Base-by-base conservation (phyloP, 2,888 invertebrate species). In the Thyatira batis region DNA sequence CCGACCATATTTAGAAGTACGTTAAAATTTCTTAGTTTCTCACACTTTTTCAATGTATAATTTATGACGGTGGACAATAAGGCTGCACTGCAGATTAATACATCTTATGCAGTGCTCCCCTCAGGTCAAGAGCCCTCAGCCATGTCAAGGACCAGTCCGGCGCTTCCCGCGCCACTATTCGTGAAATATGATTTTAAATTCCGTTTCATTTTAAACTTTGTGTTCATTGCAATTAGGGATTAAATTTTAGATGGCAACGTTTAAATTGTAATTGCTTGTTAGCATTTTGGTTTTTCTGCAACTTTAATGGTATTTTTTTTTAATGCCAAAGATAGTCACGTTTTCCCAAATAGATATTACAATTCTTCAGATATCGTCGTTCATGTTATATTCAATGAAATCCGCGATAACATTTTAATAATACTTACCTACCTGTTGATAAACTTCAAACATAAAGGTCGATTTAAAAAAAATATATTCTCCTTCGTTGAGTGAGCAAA, bases 111-210 rank as follows among this genome's bases (percentile, higher is more conserved):
- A 59, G 52, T 51, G 60, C 63, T 60, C 57, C 58, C 60, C 46
- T 53, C 63, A 46, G 66, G 65, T 67, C 65, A 63, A 74, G 67
- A 54, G 62, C 58, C 55, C 55, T 59, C 61, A 51, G 48, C 44
- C 55, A 55, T 69, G 71, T 66, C 67, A 69, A 75, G 71, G 67
- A 70, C 66, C 66, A 20, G 51, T 51, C 53, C 53, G 51, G 39
- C 57, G 50, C 23, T 57, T 51, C 46, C 58, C 60, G 39, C 17
- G 17, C 39, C 39, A 39, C 39, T 39, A 8, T 39, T 39, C 17
- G 8, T n/a, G 39, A 39, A 17, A 39, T n/a, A n/a, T 17, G 13
- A 17, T 39, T 39, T 39, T 39, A 39, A 39, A 39, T 8, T 13
- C 52, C 50, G 23, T 54, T 57, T 56, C 62, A 64, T 59, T 52